phyloP scores from a whole-genome alignment of 1,140 invertebrate species.

The Drosophila pachea region DNA sequence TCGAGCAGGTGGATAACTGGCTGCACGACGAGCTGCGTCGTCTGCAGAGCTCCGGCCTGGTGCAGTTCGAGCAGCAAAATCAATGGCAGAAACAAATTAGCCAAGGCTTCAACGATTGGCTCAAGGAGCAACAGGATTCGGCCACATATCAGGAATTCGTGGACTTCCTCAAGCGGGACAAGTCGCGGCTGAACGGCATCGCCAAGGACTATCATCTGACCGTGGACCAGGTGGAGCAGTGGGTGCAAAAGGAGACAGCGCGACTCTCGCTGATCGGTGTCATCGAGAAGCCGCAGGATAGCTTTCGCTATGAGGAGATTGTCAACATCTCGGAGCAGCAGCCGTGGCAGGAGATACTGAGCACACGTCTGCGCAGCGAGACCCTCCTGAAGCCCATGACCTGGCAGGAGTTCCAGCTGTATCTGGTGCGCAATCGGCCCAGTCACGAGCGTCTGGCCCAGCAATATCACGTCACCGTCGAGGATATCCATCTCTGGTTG shows the following conservation, averaged over 20 bases:
- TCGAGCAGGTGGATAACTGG: slow-evolving; percentile 74
- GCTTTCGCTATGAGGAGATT: slow-evolving; percentile 51
- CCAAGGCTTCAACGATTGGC: slow-evolving; percentile 59
- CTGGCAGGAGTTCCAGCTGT: slow-evolving; percentile 62
- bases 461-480: slow-evolving; percentile 65
- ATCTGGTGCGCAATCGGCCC: slow-evolving; percentile 50
- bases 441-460: slow-evolving; percentile 57
- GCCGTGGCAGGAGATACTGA: slow-evolving; percentile 54
- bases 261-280: slow-evolving; percentile 64
- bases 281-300: slow-evolving; percentile 59
- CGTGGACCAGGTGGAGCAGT: slow-evolving; percentile 72
- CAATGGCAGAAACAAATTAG: slow-evolving; percentile 70
- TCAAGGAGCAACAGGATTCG: slow-evolving; percentile 62
- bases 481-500: slow-evolving; percentile 67
- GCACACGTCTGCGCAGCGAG: slow-evolving; percentile 47
- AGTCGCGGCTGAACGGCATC: slow-evolving; percentile 57
- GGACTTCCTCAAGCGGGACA: slow-evolving; percentile 65
- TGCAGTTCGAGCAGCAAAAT: slow-evolving; percentile 65
- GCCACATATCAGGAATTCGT: slow-evolving; percentile 66
- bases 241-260: slow-evolving; percentile 71
- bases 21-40: slow-evolving; percentile 62
- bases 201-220: slow-evolving; percentile 72
- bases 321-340: slow-evolving; percentile 45
- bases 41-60: slow-evolving; percentile 62
- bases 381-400: slow-evolving; percentile 52